A percentile compares a stretch with the other conserved stretches of the same genome.
Conservation (phyloP, 2,888 invertebrate species). For the Drosophila peninsularis region DNA sequence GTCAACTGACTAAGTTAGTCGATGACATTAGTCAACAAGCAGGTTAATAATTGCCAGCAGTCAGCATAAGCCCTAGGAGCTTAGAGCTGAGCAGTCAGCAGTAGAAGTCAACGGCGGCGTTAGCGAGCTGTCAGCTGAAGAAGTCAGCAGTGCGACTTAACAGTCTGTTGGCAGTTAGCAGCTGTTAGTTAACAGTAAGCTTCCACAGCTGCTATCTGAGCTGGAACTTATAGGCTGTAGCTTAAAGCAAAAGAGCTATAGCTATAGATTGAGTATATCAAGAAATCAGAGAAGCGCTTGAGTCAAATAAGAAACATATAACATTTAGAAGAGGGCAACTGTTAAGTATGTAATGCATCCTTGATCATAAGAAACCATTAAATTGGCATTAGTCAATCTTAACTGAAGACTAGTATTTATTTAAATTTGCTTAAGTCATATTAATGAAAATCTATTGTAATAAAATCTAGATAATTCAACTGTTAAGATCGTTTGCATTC, state of each 20-base stretch:
- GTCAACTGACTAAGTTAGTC: background rate
- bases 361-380: background rate
- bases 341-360: background rate
- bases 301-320: background rate
- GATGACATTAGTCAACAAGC: background rate
- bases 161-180: too few relatives aligned
- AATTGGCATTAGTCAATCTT: background rate
- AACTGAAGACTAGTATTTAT: background rate
- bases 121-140: too few relatives aligned
- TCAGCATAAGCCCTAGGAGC: background rate
- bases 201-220: background rate
- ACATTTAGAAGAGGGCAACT: background rate
- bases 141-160: background rate
- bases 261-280: background rate
- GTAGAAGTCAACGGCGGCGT: too few relatives aligned
- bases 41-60: background rate
- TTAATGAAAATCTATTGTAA: background rate
- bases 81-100: background rate
- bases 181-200: background rate
- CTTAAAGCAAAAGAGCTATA: accelerated
- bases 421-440: background rate
- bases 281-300: background rate
- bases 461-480: background rate
- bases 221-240: background rate
- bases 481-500: background rate